Conservation (phyloP, 2,888 invertebrate species). For the Meghimatium bilineatum region DNA sequence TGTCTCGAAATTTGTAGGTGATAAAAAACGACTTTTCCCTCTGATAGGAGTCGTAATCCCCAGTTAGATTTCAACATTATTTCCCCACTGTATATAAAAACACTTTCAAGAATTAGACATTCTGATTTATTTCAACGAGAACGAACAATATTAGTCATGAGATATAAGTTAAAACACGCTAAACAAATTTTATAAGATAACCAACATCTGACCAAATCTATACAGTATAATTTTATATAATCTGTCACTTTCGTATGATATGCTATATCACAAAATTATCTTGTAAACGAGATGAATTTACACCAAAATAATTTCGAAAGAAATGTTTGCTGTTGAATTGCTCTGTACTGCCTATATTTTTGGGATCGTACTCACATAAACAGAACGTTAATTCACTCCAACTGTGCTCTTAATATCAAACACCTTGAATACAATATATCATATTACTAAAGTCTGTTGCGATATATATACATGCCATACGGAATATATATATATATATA, state of each 20-base stretch:
- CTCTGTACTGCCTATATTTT: background rate
- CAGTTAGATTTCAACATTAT: background rate
- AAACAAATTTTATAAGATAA: background rate
- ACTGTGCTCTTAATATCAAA: background rate
- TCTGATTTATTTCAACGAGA: background rate
- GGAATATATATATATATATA: background rate
- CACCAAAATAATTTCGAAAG: background rate
- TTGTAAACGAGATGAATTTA: background rate
- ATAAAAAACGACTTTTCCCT: background rate
- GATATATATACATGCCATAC: background rate
- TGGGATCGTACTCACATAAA: background rate
- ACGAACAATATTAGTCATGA: background rate
- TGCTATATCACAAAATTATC: too few relatives aligned
- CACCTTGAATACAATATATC: too few relatives aligned
- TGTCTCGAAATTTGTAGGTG: background rate
- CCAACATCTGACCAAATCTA: background rate
- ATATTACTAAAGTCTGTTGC: too few relatives aligned
- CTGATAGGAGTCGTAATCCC: background rate
- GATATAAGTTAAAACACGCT: background rate
- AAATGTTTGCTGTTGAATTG: background rate
- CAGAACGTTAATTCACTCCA: background rate
- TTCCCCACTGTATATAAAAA: background rate
- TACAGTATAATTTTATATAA: background rate
- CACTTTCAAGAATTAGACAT: background rate
- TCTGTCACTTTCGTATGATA: background rate